Conservation (phyloP, 2,113 vertebrate genomes). For the Erythrolamprus reginae region DNA sequence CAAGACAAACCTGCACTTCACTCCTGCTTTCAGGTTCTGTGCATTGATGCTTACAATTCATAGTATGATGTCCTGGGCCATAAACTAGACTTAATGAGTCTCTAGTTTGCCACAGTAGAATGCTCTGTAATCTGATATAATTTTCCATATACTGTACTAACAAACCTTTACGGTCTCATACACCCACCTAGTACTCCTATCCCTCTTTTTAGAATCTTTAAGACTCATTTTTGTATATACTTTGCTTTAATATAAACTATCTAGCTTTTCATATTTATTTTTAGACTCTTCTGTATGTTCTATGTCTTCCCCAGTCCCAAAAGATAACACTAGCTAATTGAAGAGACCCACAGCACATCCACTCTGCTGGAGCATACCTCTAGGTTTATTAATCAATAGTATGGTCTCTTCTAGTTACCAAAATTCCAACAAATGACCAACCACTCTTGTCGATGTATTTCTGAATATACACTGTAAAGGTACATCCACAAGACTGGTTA, state of each 20-base stretch:
- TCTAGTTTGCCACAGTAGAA: neutral
- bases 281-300: neutral
- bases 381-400: neutral
- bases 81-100: neutral
- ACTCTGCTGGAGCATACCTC: neutral
- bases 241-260: neutral
- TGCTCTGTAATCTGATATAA: neutral
- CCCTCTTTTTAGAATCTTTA: neutral
- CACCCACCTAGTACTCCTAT: neutral
- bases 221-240: neutral
- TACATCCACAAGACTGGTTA: too few relatives aligned
- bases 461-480: neutral
- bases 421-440: neutral
- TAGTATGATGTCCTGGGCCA: neutral
- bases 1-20: neutral
- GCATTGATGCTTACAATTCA: neutral
- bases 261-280: neutral
- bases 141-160: neutral
- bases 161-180: neutral
- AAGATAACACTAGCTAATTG: neutral
- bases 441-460: neutral
- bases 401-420: neutral
- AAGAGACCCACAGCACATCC: neutral
- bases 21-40: neutral
- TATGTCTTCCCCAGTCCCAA: neutral